These are phyloP conservation scores for Varecia variegata DNA, from an alignment of 2,797 vertebrate species.

Conservation along the genomic window DNA sequence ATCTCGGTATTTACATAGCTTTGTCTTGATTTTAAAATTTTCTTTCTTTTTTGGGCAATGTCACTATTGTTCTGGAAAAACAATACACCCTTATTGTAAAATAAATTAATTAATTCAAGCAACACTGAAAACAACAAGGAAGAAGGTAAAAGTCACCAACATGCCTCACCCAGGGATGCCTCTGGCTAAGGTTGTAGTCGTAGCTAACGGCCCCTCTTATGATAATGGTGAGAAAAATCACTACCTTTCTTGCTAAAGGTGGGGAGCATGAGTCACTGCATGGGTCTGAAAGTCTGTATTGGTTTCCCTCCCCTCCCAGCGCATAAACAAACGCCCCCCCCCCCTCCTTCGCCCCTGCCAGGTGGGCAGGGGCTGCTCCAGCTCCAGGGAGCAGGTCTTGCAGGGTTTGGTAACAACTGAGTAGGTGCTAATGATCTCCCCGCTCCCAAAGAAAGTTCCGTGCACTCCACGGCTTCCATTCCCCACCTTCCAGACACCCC, in stretches of 20 bases:
- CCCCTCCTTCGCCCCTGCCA: background rate
- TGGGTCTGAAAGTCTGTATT: background rate
- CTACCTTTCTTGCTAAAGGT: background rate
- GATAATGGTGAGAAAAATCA: background rate
- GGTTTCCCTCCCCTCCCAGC: background rate
- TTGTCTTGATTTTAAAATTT: background rate
- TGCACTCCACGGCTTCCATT: background rate
- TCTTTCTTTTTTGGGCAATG: background rate
- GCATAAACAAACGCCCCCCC: background rate
- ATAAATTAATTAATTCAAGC: background rate
- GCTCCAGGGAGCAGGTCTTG: background rate
- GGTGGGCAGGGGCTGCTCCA: too few species aligned
- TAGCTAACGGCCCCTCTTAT: background rate
- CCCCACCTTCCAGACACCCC: background rate
- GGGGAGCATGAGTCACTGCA: background rate
- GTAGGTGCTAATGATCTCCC: background rate
- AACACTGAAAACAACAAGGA: background rate
- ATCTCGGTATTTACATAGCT: background rate
- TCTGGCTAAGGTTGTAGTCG: background rate
- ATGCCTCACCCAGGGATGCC: background rate
- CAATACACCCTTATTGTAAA: background rate
- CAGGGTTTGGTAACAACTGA: background rate
- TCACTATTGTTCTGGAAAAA: background rate
- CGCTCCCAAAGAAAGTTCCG: background rate
- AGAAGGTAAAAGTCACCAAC: background rate